Evolutionary conservation across 2,888 invertebrate genomes (phyloP).

Genomic region (Acanthosepion lycidas): DNA sequence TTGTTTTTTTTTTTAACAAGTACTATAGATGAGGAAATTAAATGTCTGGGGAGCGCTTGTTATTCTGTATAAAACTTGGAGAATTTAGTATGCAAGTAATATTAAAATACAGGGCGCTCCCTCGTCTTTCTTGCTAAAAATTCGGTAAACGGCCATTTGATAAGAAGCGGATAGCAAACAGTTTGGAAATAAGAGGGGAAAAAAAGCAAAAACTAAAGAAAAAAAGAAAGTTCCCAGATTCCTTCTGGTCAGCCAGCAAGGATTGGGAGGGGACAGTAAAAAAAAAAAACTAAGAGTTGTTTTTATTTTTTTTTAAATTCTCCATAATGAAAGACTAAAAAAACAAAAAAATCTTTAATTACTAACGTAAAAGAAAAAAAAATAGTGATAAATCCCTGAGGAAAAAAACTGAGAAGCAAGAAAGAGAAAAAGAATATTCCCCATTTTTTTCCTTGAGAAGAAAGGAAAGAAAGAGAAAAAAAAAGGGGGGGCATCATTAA

Average conservation of each 20-base stretch:
- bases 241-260: neutral
- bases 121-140: neutral
- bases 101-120: neutral
- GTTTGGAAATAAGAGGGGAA: neutral
- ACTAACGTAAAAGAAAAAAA: neutral
- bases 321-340: neutral
- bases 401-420: too few relatives aligned
- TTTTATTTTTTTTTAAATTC: too few relatives aligned
- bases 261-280: neutral
- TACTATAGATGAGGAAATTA: neutral
- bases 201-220: neutral
- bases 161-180: neutral
- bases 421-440: neutral
- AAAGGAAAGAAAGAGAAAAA: neutral
- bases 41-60: neutral
- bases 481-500: neutral
- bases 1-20: neutral
- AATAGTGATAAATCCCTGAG: too few relatives aligned
- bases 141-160: neutral
- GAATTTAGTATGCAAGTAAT: neutral
- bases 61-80: neutral
- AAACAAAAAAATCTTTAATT: neutral
- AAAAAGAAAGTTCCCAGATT: neutral
- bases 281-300: neutral
- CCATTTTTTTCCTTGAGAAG: neutral